These are phyloP conservation scores for Orthosia cruda DNA, from an alignment of 2,888 invertebrate genomes.

Conservation along the genomic window DNA sequence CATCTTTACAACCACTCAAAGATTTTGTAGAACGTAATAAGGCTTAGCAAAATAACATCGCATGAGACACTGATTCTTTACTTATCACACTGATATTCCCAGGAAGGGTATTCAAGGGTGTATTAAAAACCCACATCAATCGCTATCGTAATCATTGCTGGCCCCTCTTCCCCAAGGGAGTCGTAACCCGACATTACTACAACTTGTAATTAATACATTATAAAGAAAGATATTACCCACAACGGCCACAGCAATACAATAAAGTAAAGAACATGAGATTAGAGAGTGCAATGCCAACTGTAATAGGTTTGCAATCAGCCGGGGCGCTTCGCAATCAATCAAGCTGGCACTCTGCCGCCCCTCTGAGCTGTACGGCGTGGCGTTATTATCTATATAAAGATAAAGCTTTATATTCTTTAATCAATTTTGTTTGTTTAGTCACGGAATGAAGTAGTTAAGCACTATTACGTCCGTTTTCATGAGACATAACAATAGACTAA, in stretches of 20 bases:
- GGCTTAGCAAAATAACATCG: no score
- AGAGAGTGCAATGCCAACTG: conserved; percentile 39
- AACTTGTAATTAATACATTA: conserved; percentile 24
- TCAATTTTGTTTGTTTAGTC: conserved; percentile 6
- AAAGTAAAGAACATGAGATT: conserved; percentile 53
- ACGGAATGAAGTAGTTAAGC: conserved; percentile 1
- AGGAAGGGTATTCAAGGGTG: no score
- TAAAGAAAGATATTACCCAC: conserved; percentile 21
- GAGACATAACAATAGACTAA: no score
- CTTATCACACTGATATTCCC: no score
- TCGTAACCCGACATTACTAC: neutral
- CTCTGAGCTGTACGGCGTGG: neutral
- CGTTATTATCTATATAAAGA: conserved; percentile 18
- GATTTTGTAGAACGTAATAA: no score
- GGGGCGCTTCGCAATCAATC: conserved; percentile 38
- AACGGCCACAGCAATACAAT: conserved; percentile 47
- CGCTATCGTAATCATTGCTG: no score
- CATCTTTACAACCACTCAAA: no score
- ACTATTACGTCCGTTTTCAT: no score
- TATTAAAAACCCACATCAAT: neutral
- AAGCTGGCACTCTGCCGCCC: conserved; percentile 44
- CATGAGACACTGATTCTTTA: no score
- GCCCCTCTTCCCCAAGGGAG: neutral
- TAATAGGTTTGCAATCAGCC: conserved; percentile 63
- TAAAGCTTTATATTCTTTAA: conserved; percentile 22